Percentiles rank a stretch among this genome's conserved stretches.
Conservation (phyloP, 1,140 invertebrate species). For the Spodoptera frugiperda region DNA sequence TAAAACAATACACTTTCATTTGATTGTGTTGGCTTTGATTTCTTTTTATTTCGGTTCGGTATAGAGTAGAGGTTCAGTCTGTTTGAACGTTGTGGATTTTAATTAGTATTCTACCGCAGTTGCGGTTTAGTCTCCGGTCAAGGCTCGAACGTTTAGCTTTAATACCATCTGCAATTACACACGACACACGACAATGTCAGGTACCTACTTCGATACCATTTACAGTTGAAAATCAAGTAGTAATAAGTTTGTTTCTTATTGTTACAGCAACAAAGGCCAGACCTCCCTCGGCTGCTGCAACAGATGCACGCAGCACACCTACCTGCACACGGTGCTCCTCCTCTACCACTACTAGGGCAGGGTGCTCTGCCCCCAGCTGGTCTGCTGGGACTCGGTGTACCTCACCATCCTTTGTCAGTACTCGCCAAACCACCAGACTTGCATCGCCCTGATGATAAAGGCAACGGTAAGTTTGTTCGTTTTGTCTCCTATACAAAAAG, state of each 20-base stretch:
- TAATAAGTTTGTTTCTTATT: conserved; percentile 46
- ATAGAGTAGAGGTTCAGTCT: conserved; percentile 7
- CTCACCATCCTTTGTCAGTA: conserved; percentile 89
- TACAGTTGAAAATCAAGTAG: background rate
- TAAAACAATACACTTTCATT: conserved; percentile 34
- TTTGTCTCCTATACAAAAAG: background rate
- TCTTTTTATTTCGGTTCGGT: conserved; percentile 11
- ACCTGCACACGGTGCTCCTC: conserved; percentile 92
- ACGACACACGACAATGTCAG: background rate
- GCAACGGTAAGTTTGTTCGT: conserved; percentile 87
- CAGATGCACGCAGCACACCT: conserved; percentile 97
- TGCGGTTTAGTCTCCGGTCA: conserved; percentile 14
- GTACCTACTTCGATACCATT: background rate
- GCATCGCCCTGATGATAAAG: conserved; percentile 86
- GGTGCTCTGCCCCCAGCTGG: conserved; percentile 89
- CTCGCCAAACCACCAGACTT: conserved; percentile 90
- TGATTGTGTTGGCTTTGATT: conserved; percentile 17
- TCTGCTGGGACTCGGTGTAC: conserved; percentile 85
- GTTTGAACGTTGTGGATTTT: conserved; percentile 29
- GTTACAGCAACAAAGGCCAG: conserved; percentile 92
- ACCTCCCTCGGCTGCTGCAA: conserved; percentile 91
- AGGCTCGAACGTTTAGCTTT: conserved; percentile 5
- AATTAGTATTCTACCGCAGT: conserved; percentile 27
- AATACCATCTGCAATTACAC: background rate
- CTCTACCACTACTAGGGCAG: conserved; percentile 89